Evolutionary conservation across 2,888 invertebrate genomes (phyloP), one percentile per base, ranked within the genome.

Genomic region (Saturnia japonica): DNA sequence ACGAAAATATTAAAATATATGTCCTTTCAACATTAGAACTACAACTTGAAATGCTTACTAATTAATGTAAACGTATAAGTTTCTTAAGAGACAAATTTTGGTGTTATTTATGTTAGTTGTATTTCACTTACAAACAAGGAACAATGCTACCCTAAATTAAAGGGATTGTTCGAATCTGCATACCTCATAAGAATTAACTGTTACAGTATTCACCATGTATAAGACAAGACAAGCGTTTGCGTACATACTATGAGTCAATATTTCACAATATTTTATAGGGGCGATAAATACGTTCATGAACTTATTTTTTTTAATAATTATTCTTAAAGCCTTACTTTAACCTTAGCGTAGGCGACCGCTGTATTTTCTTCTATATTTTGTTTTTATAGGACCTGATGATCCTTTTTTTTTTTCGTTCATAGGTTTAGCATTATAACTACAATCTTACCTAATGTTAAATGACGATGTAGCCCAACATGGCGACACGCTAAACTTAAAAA

Each of bases 181-280:
- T 75, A 68, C 62, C 69, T 73, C 68, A 79, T 74, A 76, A 71
- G 77, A 81, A 81, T 77, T 77, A 85, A 80, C 79, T 77, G 76
- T 77, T 77, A 80, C 78, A 68, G 11, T 47, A 83, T 86, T 82
- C 85, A 83, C 66, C 9, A 22, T 54, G 19, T 54, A 54, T 54
- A 54, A n/a, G 54, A n/a, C 22, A n/a, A 54, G 22, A 47, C 19
- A 2, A 47, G 16, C 19, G 47, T 47, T n/a, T 47, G 7, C 7
- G 16, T 16, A 47, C 4, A 16, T 19, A 47, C 19, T 19, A 3
- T 16, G 19, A 47, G 6, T 19, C 1, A 47, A 47, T 47, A 47
- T 47, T 47, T 47, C 12, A 45, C 14, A 45, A 16, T 14, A 45
- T 16, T 45, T 43, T 12, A 2, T 43, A 12, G 12, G 3, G 45